phyloP scores from a whole-genome alignment of 2,797 vertebrate genomes.

The Megalops cyprinoides region DNA sequence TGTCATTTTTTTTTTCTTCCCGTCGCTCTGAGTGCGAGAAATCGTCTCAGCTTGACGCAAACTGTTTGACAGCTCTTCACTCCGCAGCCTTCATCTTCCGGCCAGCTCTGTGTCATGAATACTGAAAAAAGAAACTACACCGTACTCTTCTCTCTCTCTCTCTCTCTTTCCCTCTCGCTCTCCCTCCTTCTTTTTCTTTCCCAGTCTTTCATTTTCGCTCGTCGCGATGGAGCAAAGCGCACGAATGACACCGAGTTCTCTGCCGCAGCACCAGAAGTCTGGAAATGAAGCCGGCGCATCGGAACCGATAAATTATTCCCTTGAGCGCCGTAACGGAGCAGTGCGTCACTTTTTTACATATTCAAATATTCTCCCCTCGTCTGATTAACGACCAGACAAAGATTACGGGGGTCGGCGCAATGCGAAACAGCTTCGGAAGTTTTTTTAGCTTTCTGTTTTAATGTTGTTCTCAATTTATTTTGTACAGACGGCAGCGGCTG shows the following conservation, averaged over 20 bases:
- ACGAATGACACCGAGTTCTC: slow-evolving; percentile 35
- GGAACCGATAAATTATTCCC: slow-evolving; percentile 35
- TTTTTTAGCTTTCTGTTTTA: slow-evolving; percentile 36
- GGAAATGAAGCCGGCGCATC: slow-evolving; percentile 38
- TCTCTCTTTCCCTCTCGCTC: background rate
- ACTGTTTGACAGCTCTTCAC: background rate
- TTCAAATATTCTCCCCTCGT: slow-evolving; percentile 24
- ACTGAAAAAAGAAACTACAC: background rate
- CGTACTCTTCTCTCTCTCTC: background rate
- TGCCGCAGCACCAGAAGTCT: slow-evolving; percentile 42
- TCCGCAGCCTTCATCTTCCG: background rate
- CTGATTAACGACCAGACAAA: slow-evolving; percentile 43
- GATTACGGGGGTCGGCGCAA: slow-evolving; percentile 34
- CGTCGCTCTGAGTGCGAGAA: too few relatives aligned
- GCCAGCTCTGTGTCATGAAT: background rate
- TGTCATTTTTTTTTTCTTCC: background rate
- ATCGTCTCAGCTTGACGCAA: slow-evolving; percentile 19
- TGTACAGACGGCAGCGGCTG: background rate
- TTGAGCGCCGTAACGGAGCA: slow-evolving; percentile 17
- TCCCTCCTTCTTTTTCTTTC: too few relatives aligned
- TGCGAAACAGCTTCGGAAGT: slow-evolving; percentile 37
- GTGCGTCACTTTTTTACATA: slow-evolving; percentile 36
- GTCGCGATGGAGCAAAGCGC: background rate
- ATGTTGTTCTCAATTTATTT: slow-evolving; percentile 19
- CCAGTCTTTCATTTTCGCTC: background rate